Base-by-base conservation (phyloP, 2,797 vertebrate genomes). In the Falco peregrinus region DNA sequence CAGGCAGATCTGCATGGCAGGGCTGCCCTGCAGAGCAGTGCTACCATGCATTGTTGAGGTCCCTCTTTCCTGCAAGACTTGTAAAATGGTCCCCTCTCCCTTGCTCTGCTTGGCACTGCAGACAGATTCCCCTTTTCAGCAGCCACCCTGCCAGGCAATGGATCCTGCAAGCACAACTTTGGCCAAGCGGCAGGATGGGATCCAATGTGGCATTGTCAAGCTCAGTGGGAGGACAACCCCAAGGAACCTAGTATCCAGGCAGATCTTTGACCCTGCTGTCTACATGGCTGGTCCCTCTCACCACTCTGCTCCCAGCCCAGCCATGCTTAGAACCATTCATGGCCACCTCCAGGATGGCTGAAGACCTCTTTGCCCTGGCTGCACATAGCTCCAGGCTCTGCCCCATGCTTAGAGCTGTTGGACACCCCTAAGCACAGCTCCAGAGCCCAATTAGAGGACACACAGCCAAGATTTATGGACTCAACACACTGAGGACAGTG, bases 401-500 rank as follows among this genome's bases (percentile, higher is more conserved):
- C 28, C 65, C 47, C 33, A 5, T 4, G 4, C 3, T 45, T 20
- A 1, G 54, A 41, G 71, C n/a, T 16, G 17, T 6, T 2, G 33
- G 69, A 39, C 47, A 19, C 14, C 8, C 69, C 26, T 4, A 28
- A 33, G 33, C 33, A 6, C 35, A 10, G 18, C 59, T 60, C 48
- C 14, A 10, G 33, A 24, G 17, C 68, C 56, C 13, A 2, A 16
- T 5, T 6, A 11, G 56, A 31, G 57, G 31, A 54, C 41, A 37
- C 22, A 3, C 2, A 9, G 10, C 29, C 61, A 22, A 47, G 33
- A 17, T 41, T n/a, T 16, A 21, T 0, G 13, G 47, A 10, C 15
- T 13, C 59, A 29, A 28, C 4, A 3, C 6, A 0, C 31, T 3
- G 1, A 56, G 64, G 33, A 18, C 5, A 4, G 26, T 1, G 6